Percentiles rank a stretch among this genome's conserved stretches.
phyloP scores from a whole-genome alignment of 2,888 invertebrate species.

The Erebia aethiops region DNA sequence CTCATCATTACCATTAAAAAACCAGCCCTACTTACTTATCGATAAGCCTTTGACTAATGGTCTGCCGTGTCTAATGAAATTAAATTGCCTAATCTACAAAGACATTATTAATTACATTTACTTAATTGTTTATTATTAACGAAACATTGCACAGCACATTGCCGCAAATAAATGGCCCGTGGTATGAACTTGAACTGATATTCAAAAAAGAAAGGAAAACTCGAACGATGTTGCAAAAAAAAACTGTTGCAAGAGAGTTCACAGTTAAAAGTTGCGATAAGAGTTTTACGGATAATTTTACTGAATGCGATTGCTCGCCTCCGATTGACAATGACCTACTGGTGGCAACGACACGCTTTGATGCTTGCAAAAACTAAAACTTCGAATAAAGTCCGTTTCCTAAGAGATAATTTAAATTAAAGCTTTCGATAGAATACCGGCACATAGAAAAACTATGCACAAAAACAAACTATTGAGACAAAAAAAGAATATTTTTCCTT shows the following conservation, averaged over 20 bases:
- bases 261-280: slow-evolving; percentile 68
- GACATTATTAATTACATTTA: slow-evolving; percentile 16
- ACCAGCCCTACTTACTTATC: no score
- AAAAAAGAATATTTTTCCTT: not conserved
- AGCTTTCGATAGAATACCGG: not conserved
- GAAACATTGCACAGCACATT: slow-evolving; percentile 27
- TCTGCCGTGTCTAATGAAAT: not conserved
- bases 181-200: slow-evolving; percentile 36
- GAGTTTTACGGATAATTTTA: slow-evolving; percentile 74
- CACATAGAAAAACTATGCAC: not conserved
- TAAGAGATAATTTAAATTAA: slow-evolving; percentile 20
- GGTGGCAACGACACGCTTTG: slow-evolving; percentile 46
- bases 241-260: slow-evolving; percentile 57
- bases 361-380: slow-evolving; percentile 40
- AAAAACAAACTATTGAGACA: not conserved
- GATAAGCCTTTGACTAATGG: not conserved
- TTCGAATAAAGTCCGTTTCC: slow-evolving; percentile 26
- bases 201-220: slow-evolving; percentile 37
- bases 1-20: not conserved
- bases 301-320: slow-evolving; percentile 65
- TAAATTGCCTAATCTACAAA: slow-evolving; percentile 5
- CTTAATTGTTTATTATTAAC: slow-evolving; percentile 25
- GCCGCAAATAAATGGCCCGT: slow-evolving; percentile 31
- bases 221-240: slow-evolving; percentile 36
- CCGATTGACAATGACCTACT: slow-evolving; percentile 78